Base-by-base conservation (phyloP, 1,140 invertebrate genomes). In the Sinonovacula constricta region DNA sequence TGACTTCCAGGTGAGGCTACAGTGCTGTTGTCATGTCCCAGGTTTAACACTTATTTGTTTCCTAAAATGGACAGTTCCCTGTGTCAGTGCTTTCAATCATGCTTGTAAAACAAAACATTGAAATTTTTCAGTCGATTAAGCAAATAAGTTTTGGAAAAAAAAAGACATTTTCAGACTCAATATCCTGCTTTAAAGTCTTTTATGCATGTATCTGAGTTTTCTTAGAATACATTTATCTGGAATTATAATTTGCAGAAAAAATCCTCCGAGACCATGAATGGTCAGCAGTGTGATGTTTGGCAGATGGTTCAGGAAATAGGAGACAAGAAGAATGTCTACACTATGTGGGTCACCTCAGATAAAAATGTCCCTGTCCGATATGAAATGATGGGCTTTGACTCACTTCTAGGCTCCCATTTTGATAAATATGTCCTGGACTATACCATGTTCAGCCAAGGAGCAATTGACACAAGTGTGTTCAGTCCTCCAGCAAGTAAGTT, bases 351-450 rank as follows among this genome's bases (percentile, higher is more conserved):
- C 18, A 71, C 81, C 28, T 36, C 83, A 30, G 79, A 76, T 45
- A 80, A 67, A 18, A 39, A 83, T 0, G 92, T 94, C 79, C 95
- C 95, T 15, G 91, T 95, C 28, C 94, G 94, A 63, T 98, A 98
- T 91, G 95, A 97, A 91, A 98, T 98, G 97, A 94, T 93, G 85
- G 97, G 97, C 18, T 99, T 94, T 89, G 98, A 99, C 88, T 94
- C 94, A 0, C 92, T 99, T 0, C 92, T 99, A 0, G 97, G 97
- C 0, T 98, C 97, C 7, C 97, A 99, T 91, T 99, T 96, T 87
- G 97, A 99, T 91, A 97, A 98, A 91, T 99, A 99, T 88, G 96
- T 96, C 89, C 87, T 99, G 30, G 93, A 95, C 31, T 99, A 99
- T 87, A 93, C 93, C 66, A 93, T 93, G 85, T 98, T 94, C 85